Evolutionary conservation across 2,888 invertebrate species (phyloP).

Genomic region (Dryadula phaetusa): DNA sequence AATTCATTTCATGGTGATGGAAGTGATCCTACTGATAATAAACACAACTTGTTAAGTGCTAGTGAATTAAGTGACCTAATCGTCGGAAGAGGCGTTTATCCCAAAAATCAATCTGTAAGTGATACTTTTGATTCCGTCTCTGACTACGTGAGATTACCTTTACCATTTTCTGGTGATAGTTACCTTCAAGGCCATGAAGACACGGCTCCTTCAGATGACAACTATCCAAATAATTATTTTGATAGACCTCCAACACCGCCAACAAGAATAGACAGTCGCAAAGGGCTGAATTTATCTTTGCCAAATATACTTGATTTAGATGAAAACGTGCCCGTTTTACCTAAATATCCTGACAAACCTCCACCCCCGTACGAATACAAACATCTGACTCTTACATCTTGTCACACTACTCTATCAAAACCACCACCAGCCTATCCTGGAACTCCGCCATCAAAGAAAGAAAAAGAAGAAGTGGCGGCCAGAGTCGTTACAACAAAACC

Average conservation of each 20-base stretch:
- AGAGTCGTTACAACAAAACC: conserved; percentile 91
- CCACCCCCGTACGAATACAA: conserved; percentile 89
- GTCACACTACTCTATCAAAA: conserved; percentile 66
- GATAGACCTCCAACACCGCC: conserved; percentile 88
- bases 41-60: conserved; percentile 90
- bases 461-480: conserved; percentile 88
- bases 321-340: conserved; percentile 53
- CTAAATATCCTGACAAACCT: conserved; percentile 76
- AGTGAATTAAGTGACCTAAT: conserved; percentile 93
- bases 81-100: conserved; percentile 91
- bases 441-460: conserved; percentile 57
- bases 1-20: conserved; percentile 94
- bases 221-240: conserved; percentile 78
- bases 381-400: conserved; percentile 82
- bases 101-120: conserved; percentile 89
- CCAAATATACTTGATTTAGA: conserved; percentile 78
- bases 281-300: conserved; percentile 72
- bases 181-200: conserved; percentile 85
- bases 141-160: conserved; percentile 92
- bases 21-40: conserved; percentile 93
- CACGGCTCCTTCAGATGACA: conserved; percentile 85
- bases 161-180: conserved; percentile 83
- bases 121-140: conserved; percentile 94
- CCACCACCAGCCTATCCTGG: conserved; percentile 89
- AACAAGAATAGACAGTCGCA: conserved; percentile 87